These are phyloP conservation scores for Apteryx mantelli DNA, from an alignment of 2,113 vertebrate genomes.

Conservation along the genomic window DNA sequence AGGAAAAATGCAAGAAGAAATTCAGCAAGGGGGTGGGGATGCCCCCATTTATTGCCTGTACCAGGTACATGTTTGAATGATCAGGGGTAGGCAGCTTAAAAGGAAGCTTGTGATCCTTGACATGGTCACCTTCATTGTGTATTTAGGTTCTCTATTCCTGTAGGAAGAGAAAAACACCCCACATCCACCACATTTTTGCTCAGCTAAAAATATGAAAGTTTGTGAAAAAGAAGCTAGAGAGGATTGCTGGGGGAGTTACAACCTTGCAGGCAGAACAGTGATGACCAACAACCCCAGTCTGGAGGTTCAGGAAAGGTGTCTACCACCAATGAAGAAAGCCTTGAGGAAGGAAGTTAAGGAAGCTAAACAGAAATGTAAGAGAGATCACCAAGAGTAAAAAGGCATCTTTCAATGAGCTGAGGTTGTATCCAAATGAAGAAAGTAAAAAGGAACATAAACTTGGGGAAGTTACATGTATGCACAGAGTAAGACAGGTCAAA, in stretches of 20 bases:
- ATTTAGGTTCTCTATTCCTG: fast-evolving
- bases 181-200: background rate
- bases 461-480: background rate
- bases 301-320: background rate
- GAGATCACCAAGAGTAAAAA: background rate
- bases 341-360: background rate
- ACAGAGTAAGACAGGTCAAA: background rate
- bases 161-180: background rate
- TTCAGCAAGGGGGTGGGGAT: background rate
- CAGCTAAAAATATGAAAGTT: too few species aligned
- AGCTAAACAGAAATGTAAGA: fast-evolving
- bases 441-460: too few species aligned
- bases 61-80: fast-evolving
- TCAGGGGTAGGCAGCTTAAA: fast-evolving
- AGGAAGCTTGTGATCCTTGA: background rate
- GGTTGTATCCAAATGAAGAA: background rate
- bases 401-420: too few species aligned
- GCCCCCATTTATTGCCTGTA: background rate
- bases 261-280: too few species aligned
- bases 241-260: too few species aligned
- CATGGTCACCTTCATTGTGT: too few species aligned
- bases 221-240: too few species aligned
- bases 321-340: background rate
- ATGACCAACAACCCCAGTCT: too few species aligned
- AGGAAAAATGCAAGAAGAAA: background rate